Evolutionary conservation across 92 coral and sea anemone species (phyloP).

Genomic region (Isaurus tuberculatus): DNA sequence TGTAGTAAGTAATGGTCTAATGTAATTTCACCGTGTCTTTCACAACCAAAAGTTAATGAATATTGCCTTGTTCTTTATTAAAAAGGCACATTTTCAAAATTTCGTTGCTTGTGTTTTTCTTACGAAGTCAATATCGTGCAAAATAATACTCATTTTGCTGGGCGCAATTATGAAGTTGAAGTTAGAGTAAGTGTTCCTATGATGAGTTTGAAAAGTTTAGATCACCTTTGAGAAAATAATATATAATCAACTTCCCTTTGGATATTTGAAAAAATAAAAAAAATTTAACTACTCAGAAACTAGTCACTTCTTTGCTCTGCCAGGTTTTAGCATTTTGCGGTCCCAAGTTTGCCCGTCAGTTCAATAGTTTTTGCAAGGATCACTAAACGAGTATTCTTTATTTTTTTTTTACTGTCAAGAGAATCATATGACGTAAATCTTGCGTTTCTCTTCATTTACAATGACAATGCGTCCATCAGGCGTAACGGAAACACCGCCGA

Average conservation of each 20-base stretch:
- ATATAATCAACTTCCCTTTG: too few relatives aligned
- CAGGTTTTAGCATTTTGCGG: too few relatives aligned
- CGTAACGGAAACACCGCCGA: slow-evolving; percentile 30
- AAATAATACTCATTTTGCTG: background rate
- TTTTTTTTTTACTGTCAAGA: background rate
- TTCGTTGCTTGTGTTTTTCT: background rate
- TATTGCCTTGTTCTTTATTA: background rate
- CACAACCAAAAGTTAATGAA: background rate
- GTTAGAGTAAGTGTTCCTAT: too few relatives aligned
- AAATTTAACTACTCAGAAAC: too few relatives aligned
- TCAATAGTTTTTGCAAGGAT: too few relatives aligned
- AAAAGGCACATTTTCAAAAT: background rate
- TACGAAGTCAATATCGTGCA: background rate
- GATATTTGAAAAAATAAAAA: too few relatives aligned
- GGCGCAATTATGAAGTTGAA: too few relatives aligned
- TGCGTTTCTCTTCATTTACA: slow-evolving; percentile 33
- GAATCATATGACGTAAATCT: slow-evolving; percentile 33
- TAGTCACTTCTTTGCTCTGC: too few relatives aligned
- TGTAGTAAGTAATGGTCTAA: too few relatives aligned
- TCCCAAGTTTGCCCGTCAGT: too few relatives aligned
- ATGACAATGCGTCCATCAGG: slow-evolving; percentile 33
- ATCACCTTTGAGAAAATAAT: too few relatives aligned
- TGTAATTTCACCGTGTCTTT: background rate
- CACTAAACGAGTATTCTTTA: too few relatives aligned
- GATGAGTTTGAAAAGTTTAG: background rate